Conservation (phyloP, 2,888 invertebrate species). For the Nomada fabriciana region DNA sequence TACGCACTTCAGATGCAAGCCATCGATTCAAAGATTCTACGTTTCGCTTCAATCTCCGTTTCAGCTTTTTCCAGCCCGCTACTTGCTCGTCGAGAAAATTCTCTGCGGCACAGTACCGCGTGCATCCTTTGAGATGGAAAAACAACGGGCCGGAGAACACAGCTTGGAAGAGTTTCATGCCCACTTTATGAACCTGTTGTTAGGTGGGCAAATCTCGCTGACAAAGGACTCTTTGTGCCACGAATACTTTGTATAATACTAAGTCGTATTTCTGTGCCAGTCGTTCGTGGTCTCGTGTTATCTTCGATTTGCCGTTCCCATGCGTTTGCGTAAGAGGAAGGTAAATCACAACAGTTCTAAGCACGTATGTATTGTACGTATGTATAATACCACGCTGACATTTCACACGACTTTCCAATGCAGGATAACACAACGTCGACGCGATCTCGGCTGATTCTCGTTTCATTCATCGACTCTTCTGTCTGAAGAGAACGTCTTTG, state of each 20-base stretch:
- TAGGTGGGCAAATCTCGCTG: slow-evolving; percentile 64
- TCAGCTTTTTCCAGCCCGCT: slow-evolving; percentile 22
- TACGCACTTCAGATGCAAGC: not conserved
- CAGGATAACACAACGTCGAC: not conserved
- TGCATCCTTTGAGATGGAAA: slow-evolving; percentile 68
- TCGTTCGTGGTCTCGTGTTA: slow-evolving; percentile 22
- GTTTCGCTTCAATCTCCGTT: not conserved
- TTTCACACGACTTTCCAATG: not conserved
- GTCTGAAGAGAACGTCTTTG: slow-evolving; percentile 44
- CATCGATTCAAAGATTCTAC: slow-evolving; percentile 40
- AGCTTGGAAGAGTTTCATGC: slow-evolving; percentile 66
- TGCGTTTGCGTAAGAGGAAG: slow-evolving; percentile 6
- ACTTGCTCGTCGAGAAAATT: slow-evolving; percentile 49
- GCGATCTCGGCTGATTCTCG: slow-evolving; percentile 4
- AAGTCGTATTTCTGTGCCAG: slow-evolving; percentile 45
- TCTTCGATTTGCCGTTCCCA: slow-evolving; percentile 12
- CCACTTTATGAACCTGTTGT: slow-evolving; percentile 68
- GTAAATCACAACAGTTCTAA: not conserved
- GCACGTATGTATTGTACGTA: not conserved
- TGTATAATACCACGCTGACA: not conserved
- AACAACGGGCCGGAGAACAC: slow-evolving; percentile 51
- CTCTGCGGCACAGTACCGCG: slow-evolving; percentile 50
- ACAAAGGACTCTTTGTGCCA: slow-evolving; percentile 65
- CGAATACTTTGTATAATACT: slow-evolving; percentile 58
- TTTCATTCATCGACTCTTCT: slow-evolving; percentile 47